A percentile compares a stretch with the other conserved stretches of the same genome.
Conservation (phyloP, 1,140 invertebrate species). For the Popillia japonica region DNA sequence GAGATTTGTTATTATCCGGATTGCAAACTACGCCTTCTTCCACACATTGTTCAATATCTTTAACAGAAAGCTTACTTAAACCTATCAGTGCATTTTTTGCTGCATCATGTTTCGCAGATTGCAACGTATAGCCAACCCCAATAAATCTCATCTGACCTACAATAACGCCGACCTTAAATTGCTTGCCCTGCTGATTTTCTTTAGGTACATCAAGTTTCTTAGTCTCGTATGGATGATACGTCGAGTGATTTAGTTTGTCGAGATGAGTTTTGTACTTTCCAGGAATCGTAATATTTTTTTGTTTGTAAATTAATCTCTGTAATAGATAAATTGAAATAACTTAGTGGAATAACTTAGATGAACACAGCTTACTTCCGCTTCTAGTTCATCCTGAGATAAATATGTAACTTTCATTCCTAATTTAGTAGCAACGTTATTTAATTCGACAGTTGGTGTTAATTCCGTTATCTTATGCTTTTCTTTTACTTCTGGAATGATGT, state of each 20-base stretch:
- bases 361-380: background rate
- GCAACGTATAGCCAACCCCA: slow-evolving; percentile 49
- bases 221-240: slow-evolving; percentile 32
- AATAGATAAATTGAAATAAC: background rate
- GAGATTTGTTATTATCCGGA: slow-evolving; percentile 48
- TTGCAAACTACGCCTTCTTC: slow-evolving; percentile 41
- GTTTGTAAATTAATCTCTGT: background rate
- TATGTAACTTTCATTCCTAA: slow-evolving; percentile 50
- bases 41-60: slow-evolving; percentile 44
- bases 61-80: slow-evolving; percentile 43
- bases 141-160: slow-evolving; percentile 49
- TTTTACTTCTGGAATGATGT: slow-evolving; percentile 49
- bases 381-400: slow-evolving; percentile 2
- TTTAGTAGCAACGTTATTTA: slow-evolving; percentile 54
- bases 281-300: background rate
- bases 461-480: slow-evolving; percentile 40
- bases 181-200: slow-evolving; percentile 36
- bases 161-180: slow-evolving; percentile 50
- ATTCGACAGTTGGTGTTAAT: slow-evolving; percentile 50
- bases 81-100: slow-evolving; percentile 50
- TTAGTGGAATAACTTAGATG: background rate
- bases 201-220: slow-evolving; percentile 22
- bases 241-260: slow-evolving; percentile 34
- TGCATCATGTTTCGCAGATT: slow-evolving; percentile 53
- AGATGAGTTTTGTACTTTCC: slow-evolving; percentile 18